Base-by-base conservation (phyloP, 2,797 vertebrate species). In the Lacerta viridis region DNA sequence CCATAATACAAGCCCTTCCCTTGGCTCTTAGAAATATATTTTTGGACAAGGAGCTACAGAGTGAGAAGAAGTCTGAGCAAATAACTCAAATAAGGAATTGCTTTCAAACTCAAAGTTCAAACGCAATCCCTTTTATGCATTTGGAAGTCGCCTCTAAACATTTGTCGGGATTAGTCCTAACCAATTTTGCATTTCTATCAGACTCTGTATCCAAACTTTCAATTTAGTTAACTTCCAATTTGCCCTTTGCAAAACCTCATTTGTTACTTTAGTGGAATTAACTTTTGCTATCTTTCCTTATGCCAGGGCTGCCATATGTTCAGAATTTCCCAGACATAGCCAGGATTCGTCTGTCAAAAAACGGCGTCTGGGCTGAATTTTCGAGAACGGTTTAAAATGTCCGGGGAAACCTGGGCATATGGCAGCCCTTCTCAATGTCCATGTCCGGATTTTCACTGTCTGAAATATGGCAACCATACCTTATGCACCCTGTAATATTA, bases 191-290 rank as follows among this genome's bases (percentile, higher is more conserved):
- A 71, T 72, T 64, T 78, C 36, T 46, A 29, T 11, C 15, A 36
- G 43, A 33, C 20, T 68, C 39, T 83, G 88, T 25, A 78, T 68
- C 29, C 87, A 87, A 41, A 80, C 27, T 59, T 46, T 27, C 41
- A 80, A 13, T 75, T 80, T 75, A 17, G 59, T 55, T 91, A 84
- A 25, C 29, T 88, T 85, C 61, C 92, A 84, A 25, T 64, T 36
- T 91, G 17, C 27, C 18, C 55, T 81, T 74, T 74, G 50, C 27
- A 76, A 87, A 82, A 46, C 10, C 13, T 81, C 18, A 82, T 87
- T 82, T 82, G 20, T 46, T 36, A 64, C 36, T 39, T 82, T 18
- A 61, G 9, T 5, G 39, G 25, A 36, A 39, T 68, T 59, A 77
- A 1, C 10, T 64, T 64, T 90, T 87, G 66, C 81, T 82, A 1